Evolutionary conservation across 2,113 vertebrate genomes (phyloP).

Genomic region (Petaurus breviceps): DNA sequence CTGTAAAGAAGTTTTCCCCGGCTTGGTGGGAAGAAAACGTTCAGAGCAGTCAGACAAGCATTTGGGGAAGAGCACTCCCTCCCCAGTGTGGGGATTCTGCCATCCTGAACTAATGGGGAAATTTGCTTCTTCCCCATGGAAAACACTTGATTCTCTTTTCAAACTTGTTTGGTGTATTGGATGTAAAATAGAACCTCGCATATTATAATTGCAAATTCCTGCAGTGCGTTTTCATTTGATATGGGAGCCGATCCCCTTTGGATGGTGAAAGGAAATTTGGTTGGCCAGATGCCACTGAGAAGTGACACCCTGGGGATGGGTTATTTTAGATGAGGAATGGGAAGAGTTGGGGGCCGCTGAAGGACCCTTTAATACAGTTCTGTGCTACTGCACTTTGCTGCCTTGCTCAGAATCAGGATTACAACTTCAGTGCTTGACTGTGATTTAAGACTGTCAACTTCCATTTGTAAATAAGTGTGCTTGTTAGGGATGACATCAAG

Average conservation of each 20-base stretch:
- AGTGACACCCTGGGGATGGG: background rate
- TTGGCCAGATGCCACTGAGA: background rate
- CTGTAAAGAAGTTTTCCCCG: background rate
- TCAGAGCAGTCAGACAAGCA: conserved; percentile 39
- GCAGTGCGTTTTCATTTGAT: background rate
- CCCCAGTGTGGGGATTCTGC: conserved; percentile 7
- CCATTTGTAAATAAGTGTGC: background rate
- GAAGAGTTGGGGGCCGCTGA: background rate
- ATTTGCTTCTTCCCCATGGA: background rate
- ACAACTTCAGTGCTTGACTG: background rate
- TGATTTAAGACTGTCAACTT: background rate
- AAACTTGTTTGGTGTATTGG: background rate
- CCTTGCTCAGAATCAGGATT: background rate
- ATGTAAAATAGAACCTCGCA: background rate
- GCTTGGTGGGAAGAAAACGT: conserved; percentile 2
- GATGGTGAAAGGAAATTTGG: background rate
- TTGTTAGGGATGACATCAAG: background rate
- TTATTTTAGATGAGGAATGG: background rate
- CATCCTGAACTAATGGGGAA: background rate
- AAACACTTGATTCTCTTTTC: conserved; percentile 44
- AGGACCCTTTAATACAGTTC: too few relatives aligned
- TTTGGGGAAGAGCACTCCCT: background rate
- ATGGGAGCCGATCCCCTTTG: background rate
- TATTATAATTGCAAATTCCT: conserved; percentile 35
- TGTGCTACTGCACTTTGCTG: background rate